Evolutionary conservation across 2,797 vertebrate species (phyloP).

Genomic region (Brotula barbata): DNA sequence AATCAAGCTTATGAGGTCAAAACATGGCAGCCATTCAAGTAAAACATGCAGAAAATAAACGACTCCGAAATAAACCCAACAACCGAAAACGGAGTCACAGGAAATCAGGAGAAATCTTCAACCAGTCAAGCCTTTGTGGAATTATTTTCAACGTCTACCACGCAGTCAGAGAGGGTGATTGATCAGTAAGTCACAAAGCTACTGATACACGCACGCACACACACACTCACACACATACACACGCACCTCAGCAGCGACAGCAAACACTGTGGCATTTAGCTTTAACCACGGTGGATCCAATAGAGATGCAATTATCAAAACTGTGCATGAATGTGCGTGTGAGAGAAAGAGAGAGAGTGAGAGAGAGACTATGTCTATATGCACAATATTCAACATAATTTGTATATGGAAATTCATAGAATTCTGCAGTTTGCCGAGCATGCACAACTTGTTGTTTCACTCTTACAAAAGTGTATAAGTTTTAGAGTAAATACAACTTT

Average conservation of each 20-base stretch:
- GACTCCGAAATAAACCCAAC: constrained; percentile 68
- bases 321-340: constrained; percentile 4
- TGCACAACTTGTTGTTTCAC: no score
- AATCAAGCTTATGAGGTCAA: constrained; percentile 89
- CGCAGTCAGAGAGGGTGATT: constrained; percentile 76
- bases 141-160: constrained; percentile 63
- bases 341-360: neutral
- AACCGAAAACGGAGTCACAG: constrained; percentile 48
- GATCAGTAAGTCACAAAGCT: constrained; percentile 44
- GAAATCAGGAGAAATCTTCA: constrained; percentile 58
- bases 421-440: no score
- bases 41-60: constrained; percentile 86
- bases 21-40: constrained; percentile 95
- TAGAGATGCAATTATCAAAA: constrained; percentile 43
- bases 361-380: constrained; percentile 29
- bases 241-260: constrained; percentile 76
- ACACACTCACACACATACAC: no score
- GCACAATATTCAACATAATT: neutral
- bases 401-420: no score
- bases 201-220: constrained; percentile 38
- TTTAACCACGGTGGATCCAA: constrained; percentile 57
- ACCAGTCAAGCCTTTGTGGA: constrained; percentile 60
- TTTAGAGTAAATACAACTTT: no score
- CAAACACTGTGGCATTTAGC: constrained; percentile 53
- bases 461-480: no score